A percentile compares a stretch with the other conserved stretches of the same genome.
phyloP scores from a whole-genome alignment of 2,888 invertebrate genomes.

The Nycteola revayana region DNA sequence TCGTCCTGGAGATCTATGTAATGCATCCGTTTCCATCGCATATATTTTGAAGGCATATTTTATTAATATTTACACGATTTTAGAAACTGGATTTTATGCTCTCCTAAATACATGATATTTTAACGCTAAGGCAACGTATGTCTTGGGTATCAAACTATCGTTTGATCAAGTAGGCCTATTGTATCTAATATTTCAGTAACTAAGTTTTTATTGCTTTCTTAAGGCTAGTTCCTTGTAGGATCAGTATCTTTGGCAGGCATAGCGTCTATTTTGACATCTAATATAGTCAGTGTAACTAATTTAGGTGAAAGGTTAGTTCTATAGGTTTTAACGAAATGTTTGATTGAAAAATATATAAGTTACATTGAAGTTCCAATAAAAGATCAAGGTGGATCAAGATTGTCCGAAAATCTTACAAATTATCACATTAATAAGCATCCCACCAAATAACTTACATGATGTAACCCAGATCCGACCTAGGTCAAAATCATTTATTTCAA shows the following conservation, averaged over 20 bases:
- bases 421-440: too few species aligned
- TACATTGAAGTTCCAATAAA: too few species aligned
- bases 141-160: slow-evolving; percentile 14
- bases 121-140: slow-evolving; percentile 29
- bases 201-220: slow-evolving; percentile 31
- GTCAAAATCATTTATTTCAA: too few species aligned
- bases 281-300: slow-evolving; percentile 10
- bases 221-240: slow-evolving; percentile 19
- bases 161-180: slow-evolving; percentile 18
- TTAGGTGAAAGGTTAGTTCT: too few species aligned
- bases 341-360: too few species aligned
- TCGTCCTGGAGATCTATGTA: slow-evolving; percentile 65
- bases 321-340: too few species aligned
- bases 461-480: too few species aligned
- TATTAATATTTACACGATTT: slow-evolving; percentile 26
- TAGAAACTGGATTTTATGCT: slow-evolving; percentile 24
- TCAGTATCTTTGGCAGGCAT: slow-evolving; percentile 23
- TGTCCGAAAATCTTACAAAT: too few species aligned
- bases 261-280: slow-evolving; percentile 7
- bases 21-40: slow-evolving; percentile 66
- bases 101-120: slow-evolving; percentile 24
- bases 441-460: too few species aligned
- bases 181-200: slow-evolving; percentile 10
- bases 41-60: slow-evolving; percentile 50
- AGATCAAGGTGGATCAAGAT: too few species aligned